phyloP scores from a whole-genome alignment of 1,140 invertebrate species.

The Cherax quadricarinatus region DNA sequence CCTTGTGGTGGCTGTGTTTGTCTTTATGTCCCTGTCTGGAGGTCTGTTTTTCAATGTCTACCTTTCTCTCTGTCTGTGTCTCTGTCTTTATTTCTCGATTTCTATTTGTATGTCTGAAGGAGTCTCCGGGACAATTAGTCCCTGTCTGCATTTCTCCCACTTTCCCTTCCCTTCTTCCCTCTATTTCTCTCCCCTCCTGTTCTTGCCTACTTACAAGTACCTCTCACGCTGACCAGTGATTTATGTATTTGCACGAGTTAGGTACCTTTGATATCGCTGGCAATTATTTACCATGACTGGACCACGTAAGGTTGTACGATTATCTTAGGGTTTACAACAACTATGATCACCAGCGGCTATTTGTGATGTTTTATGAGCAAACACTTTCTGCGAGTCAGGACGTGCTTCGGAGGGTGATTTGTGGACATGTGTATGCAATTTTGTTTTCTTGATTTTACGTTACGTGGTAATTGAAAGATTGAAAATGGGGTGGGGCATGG shows the following conservation, averaged over 20 bases:
- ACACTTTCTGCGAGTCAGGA: not conserved
- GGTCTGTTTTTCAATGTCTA: too few relatives aligned
- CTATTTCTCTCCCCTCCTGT: not conserved
- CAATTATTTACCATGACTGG: constrained; percentile 14
- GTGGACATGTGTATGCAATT: not conserved
- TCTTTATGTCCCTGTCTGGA: too few relatives aligned
- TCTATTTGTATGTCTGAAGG: too few relatives aligned
- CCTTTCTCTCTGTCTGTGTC: too few relatives aligned
- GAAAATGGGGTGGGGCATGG: too few relatives aligned
- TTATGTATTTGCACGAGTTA: not conserved
- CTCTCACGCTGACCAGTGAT: not conserved
- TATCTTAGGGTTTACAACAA: not conserved
- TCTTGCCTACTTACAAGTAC: not conserved
- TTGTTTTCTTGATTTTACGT: too few relatives aligned
- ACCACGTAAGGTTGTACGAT: not conserved
- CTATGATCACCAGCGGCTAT: not conserved
- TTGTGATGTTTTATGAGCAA: not conserved
- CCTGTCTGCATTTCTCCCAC: too few relatives aligned
- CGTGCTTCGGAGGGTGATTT: not conserved
- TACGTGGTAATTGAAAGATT: too few relatives aligned
- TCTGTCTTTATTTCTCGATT: too few relatives aligned
- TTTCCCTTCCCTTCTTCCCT: too few relatives aligned
- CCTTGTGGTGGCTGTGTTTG: too few relatives aligned
- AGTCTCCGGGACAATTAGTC: too few relatives aligned
- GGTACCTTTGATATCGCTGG: not conserved